A percentile compares a stretch with the other conserved stretches of the same genome.
Conservation (phyloP, 2,888 invertebrate species). For the Dugesia japonica region DNA sequence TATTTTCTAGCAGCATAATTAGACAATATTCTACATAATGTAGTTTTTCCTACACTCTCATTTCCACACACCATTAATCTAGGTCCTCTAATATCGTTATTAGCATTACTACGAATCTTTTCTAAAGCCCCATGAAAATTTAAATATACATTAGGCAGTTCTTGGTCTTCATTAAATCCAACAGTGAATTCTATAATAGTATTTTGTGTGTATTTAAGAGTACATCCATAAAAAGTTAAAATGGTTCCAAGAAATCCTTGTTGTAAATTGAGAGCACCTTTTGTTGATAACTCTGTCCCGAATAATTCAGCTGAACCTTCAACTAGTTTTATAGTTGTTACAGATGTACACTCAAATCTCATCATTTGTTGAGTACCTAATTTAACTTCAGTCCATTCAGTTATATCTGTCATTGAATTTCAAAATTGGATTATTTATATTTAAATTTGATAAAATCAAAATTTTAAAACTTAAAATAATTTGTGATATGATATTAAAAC, state of each 20-base stretch:
- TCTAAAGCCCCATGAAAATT: slow-evolving; percentile 32
- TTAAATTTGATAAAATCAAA: no score
- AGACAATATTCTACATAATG: slow-evolving; percentile 30
- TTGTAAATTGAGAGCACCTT: not conserved
- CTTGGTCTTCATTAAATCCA: slow-evolving; percentile 26
- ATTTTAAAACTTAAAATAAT: no score
- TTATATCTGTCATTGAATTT: not conserved
- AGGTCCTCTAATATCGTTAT: slow-evolving; percentile 21
- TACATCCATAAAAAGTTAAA: slow-evolving; percentile 30
- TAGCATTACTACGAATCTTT: slow-evolving; percentile 24
- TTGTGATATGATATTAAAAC: no score
- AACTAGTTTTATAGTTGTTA: slow-evolving; percentile 20
- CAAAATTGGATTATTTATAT: no score
- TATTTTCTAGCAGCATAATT: slow-evolving; percentile 30
- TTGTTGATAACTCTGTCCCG: slow-evolving; percentile 29
- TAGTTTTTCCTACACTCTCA: slow-evolving; percentile 33
- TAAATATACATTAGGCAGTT: slow-evolving; percentile 28
- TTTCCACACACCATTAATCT: slow-evolving; percentile 33
- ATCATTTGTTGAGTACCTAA: not conserved
- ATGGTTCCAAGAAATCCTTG: slow-evolving; percentile 24
- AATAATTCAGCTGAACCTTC: slow-evolving; percentile 34
- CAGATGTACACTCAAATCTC: slow-evolving; percentile 17
- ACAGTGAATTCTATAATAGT: not conserved
- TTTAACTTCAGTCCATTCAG: not conserved
- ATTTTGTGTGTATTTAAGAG: slow-evolving; percentile 12